Evolutionary conservation across 2,888 invertebrate genomes (phyloP).

Genomic region (Hypercompe scribonia): DNA sequence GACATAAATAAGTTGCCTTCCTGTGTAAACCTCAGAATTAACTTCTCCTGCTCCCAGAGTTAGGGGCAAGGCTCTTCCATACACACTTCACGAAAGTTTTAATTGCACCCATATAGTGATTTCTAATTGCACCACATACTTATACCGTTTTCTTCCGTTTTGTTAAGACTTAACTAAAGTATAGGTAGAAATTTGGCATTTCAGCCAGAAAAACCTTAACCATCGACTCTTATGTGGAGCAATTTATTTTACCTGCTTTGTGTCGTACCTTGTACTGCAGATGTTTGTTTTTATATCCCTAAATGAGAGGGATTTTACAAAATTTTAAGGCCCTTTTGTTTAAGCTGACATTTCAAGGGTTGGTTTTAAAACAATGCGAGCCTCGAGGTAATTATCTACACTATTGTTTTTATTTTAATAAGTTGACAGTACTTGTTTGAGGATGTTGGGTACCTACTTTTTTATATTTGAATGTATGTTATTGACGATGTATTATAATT

Average conservation of each 20-base stretch:
- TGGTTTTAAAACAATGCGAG: constrained; percentile 20
- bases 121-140: neutral
- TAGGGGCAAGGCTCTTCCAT: too few relatives aligned
- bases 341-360: constrained; percentile 25
- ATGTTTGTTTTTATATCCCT: neutral
- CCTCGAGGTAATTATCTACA: neutral
- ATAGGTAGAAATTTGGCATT: neutral
- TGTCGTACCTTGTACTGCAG: neutral
- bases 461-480: neutral
- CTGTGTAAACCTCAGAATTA: too few relatives aligned
- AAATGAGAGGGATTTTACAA: constrained; percentile 27
- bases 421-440: neutral
- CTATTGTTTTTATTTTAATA: constrained; percentile 10
- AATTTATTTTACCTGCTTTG: neutral
- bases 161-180: too few relatives aligned
- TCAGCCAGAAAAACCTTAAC: neutral
- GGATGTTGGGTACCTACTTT: neutral
- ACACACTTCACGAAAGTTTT: too few relatives aligned
- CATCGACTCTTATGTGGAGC: neutral
- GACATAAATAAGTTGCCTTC: too few relatives aligned
- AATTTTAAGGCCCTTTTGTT: constrained; percentile 40
- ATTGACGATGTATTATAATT: neutral
- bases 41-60: too few relatives aligned
- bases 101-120: too few relatives aligned
- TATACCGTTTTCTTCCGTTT: fast-evolving